phyloP scores from a whole-genome alignment of 2,797 vertebrate species.

The Delichon dasypus region DNA sequence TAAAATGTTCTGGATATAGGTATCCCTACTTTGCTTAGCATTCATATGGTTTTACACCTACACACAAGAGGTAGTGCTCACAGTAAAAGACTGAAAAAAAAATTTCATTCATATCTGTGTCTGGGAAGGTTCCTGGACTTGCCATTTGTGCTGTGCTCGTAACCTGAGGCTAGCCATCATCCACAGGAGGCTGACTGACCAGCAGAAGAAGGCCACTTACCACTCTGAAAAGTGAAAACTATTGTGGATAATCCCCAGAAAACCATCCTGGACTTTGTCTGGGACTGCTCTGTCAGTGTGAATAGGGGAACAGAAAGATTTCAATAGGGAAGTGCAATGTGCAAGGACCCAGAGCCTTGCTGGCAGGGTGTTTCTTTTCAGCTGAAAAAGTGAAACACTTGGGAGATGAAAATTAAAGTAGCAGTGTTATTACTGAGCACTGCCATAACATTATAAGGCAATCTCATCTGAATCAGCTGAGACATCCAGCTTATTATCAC shows the following conservation, averaged over 20 bases:
- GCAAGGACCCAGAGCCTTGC: not conserved
- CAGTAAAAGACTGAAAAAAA: not conserved
- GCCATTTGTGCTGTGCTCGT: not conserved
- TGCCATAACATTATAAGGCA: not conserved
- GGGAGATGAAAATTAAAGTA: not conserved
- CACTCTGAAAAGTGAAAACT: not conserved
- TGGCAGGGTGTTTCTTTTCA: not conserved
- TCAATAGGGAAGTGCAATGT: not conserved
- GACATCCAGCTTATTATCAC: not conserved
- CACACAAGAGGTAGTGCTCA: not conserved
- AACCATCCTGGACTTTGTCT: not conserved
- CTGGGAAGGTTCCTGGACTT: not conserved
- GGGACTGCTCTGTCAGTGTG: not conserved
- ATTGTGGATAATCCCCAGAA: not conserved
- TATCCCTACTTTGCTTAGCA: not conserved
- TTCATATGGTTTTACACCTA: not conserved
- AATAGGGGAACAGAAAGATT: not conserved
- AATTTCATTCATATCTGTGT: accelerated
- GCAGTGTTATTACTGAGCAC: not conserved
- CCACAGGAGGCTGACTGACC: not conserved
- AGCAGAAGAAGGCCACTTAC: not conserved
- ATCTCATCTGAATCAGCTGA: not conserved
- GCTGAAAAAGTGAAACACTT: not conserved
- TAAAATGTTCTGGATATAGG: not conserved
- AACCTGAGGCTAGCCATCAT: not conserved